Base-by-base conservation (phyloP, 2,113 vertebrate genomes). In the cat (Felis catus) region DNA sequence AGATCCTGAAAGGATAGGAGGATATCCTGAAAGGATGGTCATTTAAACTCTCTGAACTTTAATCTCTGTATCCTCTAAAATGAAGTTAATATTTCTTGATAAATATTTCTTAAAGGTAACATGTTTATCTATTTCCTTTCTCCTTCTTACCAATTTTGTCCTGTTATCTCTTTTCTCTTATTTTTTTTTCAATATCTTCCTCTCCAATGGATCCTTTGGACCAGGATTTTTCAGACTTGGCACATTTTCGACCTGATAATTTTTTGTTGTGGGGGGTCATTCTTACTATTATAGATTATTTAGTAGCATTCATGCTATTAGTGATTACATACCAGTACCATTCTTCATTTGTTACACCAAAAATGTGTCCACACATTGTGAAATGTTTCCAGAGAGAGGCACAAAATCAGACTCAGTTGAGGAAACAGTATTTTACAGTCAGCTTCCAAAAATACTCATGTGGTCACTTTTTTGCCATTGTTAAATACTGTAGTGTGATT, bases 331-430 rank as follows among this genome's bases (percentile, higher is more conserved):
- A 41, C 10, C n/a, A 39, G 1, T 76, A 39, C 13, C 9, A 39
- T 65, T 33, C 70, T 94, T 33, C 29, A 84, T 0, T 21, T 90
- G 33, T 83, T 25, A 70, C 19, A 80, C 11, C 14, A 61, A 45
- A 91, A 91, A 55, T 91, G 25, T 29, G n/a, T 82, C 12, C n/a
- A 91, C 51, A 96, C 5, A 23, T 25, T 55, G 1, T 27, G 29
- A 85, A 85, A 29, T 8, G 0, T 80, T 61, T 13, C 31, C 9
- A 7, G 0, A 1, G 4, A 9, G 16, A 68, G 8, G 39, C 45
- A 10, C 18, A 94, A 82, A 95, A 33, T n/a, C 55, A 71, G 70
- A 86, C 31, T n/a, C n/a, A 36, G 1, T 27, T 66, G 55, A 95
- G 51, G 88, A 48, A 39, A 4, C 2, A 13, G 3, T 68, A 3